These are phyloP conservation scores for Brachyrhaphis roseni DNA, from an alignment of 2,797 vertebrate genomes.

Conservation along the genomic window DNA sequence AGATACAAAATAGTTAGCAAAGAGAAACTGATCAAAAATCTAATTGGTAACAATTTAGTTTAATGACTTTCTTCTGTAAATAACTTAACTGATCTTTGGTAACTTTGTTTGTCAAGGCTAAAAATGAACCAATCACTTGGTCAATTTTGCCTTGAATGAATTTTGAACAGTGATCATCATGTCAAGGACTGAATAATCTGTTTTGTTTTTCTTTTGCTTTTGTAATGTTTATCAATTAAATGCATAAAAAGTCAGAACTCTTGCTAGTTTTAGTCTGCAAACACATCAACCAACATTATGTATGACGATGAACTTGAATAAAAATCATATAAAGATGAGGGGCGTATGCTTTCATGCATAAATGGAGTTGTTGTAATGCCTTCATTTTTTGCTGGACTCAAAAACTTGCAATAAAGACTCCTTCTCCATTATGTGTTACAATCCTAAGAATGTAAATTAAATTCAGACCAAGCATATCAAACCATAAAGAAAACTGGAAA, in stretches of 20 bases:
- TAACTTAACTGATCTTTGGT: background rate
- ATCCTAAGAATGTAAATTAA: background rate
- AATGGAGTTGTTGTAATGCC: background rate
- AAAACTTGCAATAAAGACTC: background rate
- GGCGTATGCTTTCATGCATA: background rate
- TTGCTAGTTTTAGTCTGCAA: background rate
- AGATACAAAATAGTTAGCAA: background rate
- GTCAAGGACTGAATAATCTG: background rate
- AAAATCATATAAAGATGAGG: background rate
- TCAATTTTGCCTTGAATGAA: background rate
- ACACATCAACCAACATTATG: background rate
- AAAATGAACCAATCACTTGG: background rate
- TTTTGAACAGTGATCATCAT: background rate
- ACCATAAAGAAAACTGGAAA: background rate
- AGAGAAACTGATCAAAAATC: background rate
- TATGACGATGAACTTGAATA: background rate
- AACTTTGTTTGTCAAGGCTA: background rate
- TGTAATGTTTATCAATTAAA: background rate
- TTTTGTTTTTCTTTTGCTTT: background rate
- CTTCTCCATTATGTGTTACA: background rate
- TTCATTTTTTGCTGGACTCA: background rate
- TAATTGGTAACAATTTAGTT: constrained; percentile 6
- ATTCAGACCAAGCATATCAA: background rate
- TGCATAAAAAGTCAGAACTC: background rate
- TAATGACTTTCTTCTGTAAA: background rate